Conservation (phyloP, 2,888 invertebrate genomes). For the Agonopterix alstromeriana region DNA sequence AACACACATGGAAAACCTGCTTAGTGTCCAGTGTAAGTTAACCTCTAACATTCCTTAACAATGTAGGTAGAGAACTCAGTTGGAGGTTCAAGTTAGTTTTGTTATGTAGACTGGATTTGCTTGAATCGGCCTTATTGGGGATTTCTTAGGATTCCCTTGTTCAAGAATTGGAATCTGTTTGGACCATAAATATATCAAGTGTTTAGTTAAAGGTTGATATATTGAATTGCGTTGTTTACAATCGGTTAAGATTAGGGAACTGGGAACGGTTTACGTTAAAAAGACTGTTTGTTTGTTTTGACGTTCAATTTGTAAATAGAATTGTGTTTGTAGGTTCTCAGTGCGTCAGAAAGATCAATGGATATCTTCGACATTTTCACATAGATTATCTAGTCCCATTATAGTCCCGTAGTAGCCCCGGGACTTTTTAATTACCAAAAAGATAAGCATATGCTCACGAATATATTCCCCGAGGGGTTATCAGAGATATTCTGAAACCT, state of each 20-base stretch:
- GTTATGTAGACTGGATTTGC: constrained; percentile 38
- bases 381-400: too few species aligned
- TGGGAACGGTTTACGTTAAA: too few species aligned
- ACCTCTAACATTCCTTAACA: constrained; percentile 17
- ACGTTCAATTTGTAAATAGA: background rate
- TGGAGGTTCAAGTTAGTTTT: constrained; percentile 17
- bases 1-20: constrained; percentile 34
- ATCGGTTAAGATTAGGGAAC: background rate
- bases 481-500: too few species aligned
- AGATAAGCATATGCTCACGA: too few species aligned
- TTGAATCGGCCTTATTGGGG: constrained; percentile 38
- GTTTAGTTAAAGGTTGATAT: constrained; percentile 39
- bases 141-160: constrained; percentile 40
- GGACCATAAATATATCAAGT: constrained; percentile 51
- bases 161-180: constrained; percentile 41
- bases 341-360: too few species aligned
- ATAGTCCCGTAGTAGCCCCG: too few species aligned
- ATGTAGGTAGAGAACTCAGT: background rate
- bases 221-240: constrained; percentile 1
- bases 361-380: too few species aligned
- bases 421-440: too few species aligned
- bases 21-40: constrained; percentile 27
- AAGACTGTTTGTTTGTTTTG: too few species aligned
- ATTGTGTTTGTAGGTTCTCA: too few species aligned
- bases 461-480: too few species aligned